Conservation (phyloP, 2,797 vertebrate genomes). For the Alcedo quadribrachys region DNA sequence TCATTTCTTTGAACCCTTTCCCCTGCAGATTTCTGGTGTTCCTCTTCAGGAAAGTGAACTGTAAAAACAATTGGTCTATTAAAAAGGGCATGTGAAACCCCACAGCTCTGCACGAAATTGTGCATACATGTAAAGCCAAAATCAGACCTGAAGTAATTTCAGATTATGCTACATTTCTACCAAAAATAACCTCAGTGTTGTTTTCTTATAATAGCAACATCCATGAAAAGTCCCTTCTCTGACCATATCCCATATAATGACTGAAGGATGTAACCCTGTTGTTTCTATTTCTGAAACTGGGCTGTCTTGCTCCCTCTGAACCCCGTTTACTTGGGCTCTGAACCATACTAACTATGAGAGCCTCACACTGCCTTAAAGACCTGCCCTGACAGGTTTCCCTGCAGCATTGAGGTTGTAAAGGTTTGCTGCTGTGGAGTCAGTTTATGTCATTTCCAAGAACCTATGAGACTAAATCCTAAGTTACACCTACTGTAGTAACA, state of each 20-base stretch:
- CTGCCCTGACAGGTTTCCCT: neutral
- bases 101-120: neutral
- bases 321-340: neutral
- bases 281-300: neutral
- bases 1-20: neutral
- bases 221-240: neutral
- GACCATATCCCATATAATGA: neutral
- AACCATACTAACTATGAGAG: neutral
- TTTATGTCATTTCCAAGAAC: neutral
- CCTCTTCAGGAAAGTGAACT: neutral
- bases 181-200: neutral
- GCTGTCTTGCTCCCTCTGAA: neutral
- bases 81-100: neutral
- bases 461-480: neutral
- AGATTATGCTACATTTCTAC: neutral
- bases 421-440: neutral
- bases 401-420: neutral
- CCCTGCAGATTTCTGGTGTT: conserved; percentile 8
- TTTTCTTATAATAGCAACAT: neutral
- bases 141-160: neutral
- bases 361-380: neutral
- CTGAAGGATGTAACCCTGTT: neutral
- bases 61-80: neutral
- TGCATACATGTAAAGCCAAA: neutral
- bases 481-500: neutral